Base-by-base conservation (phyloP, 2,888 invertebrate species). In the Tenthredo amoena region DNA sequence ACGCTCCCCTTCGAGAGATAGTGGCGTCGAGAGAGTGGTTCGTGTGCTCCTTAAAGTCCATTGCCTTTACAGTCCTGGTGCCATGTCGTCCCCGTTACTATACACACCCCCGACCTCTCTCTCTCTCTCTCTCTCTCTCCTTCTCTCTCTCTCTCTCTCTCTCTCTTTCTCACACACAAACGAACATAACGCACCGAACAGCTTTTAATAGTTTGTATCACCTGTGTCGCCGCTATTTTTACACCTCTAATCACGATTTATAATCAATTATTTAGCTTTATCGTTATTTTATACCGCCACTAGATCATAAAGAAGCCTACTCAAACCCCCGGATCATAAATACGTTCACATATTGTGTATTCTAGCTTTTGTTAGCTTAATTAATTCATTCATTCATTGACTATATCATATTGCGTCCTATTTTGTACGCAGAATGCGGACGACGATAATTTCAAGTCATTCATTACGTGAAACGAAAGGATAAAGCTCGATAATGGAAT, bases 41-140 rank as follows among this genome's bases (percentile, higher is more conserved):
- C 90, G 91, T 93, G 93, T 92, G 92, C 93, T 93, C 93, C 93
- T 93, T 93, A 93, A 92, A 93, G 93, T 93, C 92, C 92, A 93
- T 93, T 93, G 93, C 91, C 93, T 93, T 92, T 92, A 91, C 91
- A 89, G 90, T 91, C 90, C 92, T 90, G 50, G 50, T 50, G 31
- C 91, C 77, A 85, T 89, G 86, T 26, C 87, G 89, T 90, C 90
- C 91, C 91, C 92, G 92, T 92, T 90, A 92, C 91, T 92, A 68
- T 34, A 68, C 31, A 68, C 68, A 68, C 68, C 68, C 68, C 68
- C 68, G 68, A 31, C 76, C 18, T 50, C 50, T 50, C 18, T n/a
- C 50, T 18, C 18, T 50, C 50, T 50, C 18, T 50, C 18, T 50
- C 50, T 5, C 43, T 43, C 43, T 43, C 9, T 43, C 10, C n/a